Base-by-base conservation (phyloP, 2,113 vertebrate species). In the Apeltes quadracus region DNA sequence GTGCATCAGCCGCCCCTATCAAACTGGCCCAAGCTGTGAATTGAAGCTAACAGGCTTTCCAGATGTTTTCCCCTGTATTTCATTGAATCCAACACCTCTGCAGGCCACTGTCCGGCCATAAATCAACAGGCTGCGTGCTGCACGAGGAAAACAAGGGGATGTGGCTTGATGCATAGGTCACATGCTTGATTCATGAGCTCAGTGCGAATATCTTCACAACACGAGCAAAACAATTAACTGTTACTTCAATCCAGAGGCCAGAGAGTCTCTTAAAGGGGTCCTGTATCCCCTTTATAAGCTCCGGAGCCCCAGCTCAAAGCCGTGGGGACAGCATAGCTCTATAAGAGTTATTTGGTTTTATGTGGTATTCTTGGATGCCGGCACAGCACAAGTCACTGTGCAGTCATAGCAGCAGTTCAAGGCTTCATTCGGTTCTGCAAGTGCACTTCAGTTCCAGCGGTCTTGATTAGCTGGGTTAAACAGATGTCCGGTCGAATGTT, bases 1-100 rank as follows among this genome's bases (percentile, higher is more conserved):
- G 79, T 71, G 68, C 72, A 75, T 76, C 76, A 82, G 85, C 76
- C 76, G n/a, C 79, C 71, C 39, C 78, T 82, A 91, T 93, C 91
- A 85, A 87, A 87, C 75, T 56, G 71, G 50, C 80, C 69, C 71
- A 69, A 79, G 83, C 87, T 81, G 87, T 65, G 84, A 90, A 85
- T 83, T 41, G 56, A 34, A 68, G 61, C 81, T 79, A 87, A 91
- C 86, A 76, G 63, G 34, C 74, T 90, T 88, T 87, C 90, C 93
- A 94, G 93, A 93, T 93, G 93, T 91, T 86, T 78, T 80, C 66
- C 81, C 75, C 73, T 84, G 80, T 78, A 86, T 91, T 89, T 88
- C 83, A 87, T 84, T 88, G 85, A 91, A 87, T 83, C 84, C 91
- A 90, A 89, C 90, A 93, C 91, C 91, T 94, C 91, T 89, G 84